phyloP scores from a whole-genome alignment of 2,113 vertebrate genomes.

The Odontesthes bonariensis region DNA sequence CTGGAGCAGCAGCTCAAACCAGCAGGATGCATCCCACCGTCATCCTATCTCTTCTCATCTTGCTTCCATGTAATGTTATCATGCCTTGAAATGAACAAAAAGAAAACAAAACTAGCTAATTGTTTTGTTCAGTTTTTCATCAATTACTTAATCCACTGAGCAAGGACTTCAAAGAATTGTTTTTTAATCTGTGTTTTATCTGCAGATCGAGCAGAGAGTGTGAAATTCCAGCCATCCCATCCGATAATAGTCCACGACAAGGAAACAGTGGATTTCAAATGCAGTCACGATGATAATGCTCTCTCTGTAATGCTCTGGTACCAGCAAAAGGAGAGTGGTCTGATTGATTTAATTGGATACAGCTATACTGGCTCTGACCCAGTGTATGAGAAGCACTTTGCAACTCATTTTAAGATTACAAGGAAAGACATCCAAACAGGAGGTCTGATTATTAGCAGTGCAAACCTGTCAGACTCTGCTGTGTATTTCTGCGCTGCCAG shows the following conservation, averaged over 20 bases:
- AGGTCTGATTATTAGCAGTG: conserved; percentile 46
- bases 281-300: conserved; percentile 49
- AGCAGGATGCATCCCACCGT: conserved; percentile 18
- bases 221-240: neutral
- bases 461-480: conserved; percentile 54
- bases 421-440: conserved; percentile 12
- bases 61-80: conserved; percentile 25
- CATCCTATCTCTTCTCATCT: conserved; percentile 15
- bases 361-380: neutral
- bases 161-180: neutral
- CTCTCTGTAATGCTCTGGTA: conserved; percentile 62
- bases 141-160: no score
- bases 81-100: neutral
- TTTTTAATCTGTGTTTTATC: neutral
- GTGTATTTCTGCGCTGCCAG: conserved; percentile 79
- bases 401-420: conserved; percentile 28
- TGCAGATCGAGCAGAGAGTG: conserved; percentile 2
- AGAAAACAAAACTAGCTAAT: neutral
- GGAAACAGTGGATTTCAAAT: conserved; percentile 12
- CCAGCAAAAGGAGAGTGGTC: conserved; percentile 36
- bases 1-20: neutral
- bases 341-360: conserved; percentile 65
- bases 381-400: conserved; percentile 28
- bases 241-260: neutral
- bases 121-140: no score